Base-by-base conservation (phyloP, 1,140 invertebrate species). In the Drosophila grimshawi region DNA sequence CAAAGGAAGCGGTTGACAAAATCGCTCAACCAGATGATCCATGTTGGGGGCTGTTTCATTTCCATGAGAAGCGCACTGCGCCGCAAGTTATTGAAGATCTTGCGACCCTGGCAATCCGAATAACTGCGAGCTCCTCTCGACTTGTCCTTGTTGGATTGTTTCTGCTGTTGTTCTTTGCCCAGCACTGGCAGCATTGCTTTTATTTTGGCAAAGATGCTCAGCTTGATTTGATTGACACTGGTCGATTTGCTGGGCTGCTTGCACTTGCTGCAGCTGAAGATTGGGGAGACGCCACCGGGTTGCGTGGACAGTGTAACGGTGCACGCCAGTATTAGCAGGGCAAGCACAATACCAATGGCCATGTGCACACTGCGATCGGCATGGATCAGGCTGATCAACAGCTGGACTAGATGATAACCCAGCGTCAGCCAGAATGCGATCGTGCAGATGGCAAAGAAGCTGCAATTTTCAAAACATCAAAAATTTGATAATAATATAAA, bases 41-140 rank as follows among this genome's bases (percentile, higher is more conserved):
- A 62, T 0, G 81, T 63, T 5, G 91, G 91, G 6, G 90, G 90
- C 35, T 89, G 76, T 46, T 91, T 92, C 86, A 92, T 91, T 55
- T 92, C 91, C 3, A 69, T 80, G 45, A 91, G 81, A 3, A 91
- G 77, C 11, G 83, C 76, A 41, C 78, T 82, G 3, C 88, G 77
- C 6, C 76, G 78, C 0, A 75, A 79, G 7, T 46, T 69, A 3
- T 77, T 32, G 43, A 76, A 91, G 19, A 92, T 92, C 48, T 82
- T 67, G 4, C 81, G 74, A n/a, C 75, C 83, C 48, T 91, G 76
- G 30, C 68, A 64, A 37, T 92, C 90, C 5, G 46, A 51, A 27
- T 85, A 89, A 2, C 33, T 69, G 41, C 3, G 7, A 3, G 39
- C 6, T n/a, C 3, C 39, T 8, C 5, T 32, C 8, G 7, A 2